A percentile compares a stretch with the other conserved stretches of the same genome.
Conservation (phyloP, 1,140 invertebrate genomes). For the Euura lappo region DNA sequence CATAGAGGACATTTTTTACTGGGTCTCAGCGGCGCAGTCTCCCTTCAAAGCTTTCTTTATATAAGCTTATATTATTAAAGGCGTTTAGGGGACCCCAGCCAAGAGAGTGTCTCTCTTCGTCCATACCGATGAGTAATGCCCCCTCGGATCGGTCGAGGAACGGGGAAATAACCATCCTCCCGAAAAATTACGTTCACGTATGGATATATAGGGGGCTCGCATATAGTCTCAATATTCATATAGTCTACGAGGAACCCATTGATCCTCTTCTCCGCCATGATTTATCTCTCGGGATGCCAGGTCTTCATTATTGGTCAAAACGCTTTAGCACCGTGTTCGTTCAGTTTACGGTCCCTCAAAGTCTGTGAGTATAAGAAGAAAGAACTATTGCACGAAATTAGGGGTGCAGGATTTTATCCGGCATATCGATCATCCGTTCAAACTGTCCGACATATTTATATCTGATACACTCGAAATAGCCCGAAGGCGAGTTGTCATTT, state of each 20-base stretch:
- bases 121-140: conserved; percentile 13
- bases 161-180: not conserved
- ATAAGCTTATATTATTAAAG: conserved; percentile 17
- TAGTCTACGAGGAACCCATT: not conserved
- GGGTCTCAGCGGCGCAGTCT: not conserved
- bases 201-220: not conserved
- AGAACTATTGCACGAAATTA: too few species aligned
- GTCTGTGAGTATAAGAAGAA: too few species aligned
- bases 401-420: too few species aligned
- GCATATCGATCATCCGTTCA: too few species aligned
- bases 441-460: too few species aligned
- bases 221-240: not conserved
- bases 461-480: too few species aligned
- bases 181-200: not conserved
- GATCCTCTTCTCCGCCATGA: not conserved
- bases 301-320: not conserved
- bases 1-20: conserved; percentile 10
- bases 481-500: too few species aligned
- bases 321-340: not conserved
- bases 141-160: not conserved
- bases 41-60: conserved; percentile 7
- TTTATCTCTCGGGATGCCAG: not conserved
- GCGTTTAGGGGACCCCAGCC: conserved; percentile 16
- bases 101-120: conserved; percentile 9
- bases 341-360: too few species aligned